Evolutionary conservation across 2,888 invertebrate species (phyloP).

Genomic region (Hypsopygia costalis): DNA sequence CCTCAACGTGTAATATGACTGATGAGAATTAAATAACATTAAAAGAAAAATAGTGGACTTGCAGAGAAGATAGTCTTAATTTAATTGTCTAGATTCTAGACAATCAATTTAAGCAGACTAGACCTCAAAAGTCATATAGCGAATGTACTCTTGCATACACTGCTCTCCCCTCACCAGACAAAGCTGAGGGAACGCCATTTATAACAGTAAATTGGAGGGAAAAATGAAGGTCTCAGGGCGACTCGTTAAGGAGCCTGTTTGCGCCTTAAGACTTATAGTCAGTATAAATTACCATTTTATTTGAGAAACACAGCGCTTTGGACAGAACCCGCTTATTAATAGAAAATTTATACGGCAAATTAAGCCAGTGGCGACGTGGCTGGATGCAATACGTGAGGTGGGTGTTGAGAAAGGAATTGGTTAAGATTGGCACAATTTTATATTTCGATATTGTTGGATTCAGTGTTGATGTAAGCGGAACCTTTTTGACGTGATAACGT

Average conservation of each 20-base stretch:
- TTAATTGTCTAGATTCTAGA: too few relatives aligned
- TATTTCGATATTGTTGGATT: not conserved
- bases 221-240: constrained; percentile 47
- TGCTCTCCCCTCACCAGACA: not conserved
- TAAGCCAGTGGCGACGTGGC: constrained; percentile 18
- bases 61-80: too few relatives aligned
- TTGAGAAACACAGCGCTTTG: constrained; percentile 28
- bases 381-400: constrained; percentile 11
- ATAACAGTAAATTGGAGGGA: constrained; percentile 52
- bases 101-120: too few relatives aligned
- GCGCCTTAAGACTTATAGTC: constrained; percentile 43
- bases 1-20: too few relatives aligned
- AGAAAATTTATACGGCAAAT: constrained; percentile 49
- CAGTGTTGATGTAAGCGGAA: too few relatives aligned
- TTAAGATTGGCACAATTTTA: constrained; percentile 3
- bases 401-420: not conserved
- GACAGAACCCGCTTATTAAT: constrained; percentile 43
- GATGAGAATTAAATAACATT: too few relatives aligned
- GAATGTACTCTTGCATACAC: too few relatives aligned
- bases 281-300: constrained; percentile 61
- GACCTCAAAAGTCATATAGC: too few relatives aligned
- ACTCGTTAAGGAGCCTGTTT: constrained; percentile 48
- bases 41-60: too few relatives aligned
- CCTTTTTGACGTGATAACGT: too few relatives aligned
- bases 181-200: constrained; percentile 27